Evolutionary conservation across 1,140 invertebrate genomes (phyloP).

Genomic region (Bradynema listronoti): DNA sequence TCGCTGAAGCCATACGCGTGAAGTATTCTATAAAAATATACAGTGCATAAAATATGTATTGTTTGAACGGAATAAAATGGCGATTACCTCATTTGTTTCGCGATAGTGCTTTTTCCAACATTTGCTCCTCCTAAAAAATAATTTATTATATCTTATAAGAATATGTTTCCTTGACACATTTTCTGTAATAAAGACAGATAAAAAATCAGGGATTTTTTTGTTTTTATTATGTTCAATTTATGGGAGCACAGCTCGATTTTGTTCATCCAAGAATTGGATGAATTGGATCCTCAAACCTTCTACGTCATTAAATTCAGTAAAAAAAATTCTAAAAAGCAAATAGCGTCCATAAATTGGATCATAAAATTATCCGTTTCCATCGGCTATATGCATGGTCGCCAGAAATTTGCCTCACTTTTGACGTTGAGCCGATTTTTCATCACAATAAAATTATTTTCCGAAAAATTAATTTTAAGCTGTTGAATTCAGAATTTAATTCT

Average conservation of each 20-base stretch:
- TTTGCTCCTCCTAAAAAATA: constrained; percentile 33
- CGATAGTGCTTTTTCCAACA: constrained; percentile 38
- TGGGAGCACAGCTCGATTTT: neutral
- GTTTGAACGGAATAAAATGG: neutral
- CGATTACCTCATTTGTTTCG: constrained; percentile 33
- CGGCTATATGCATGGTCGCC: too few species aligned
- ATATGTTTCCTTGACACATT: neutral
- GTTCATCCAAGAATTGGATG: neutral
- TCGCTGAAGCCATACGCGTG: constrained; percentile 42
- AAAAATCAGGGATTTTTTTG: neutral
- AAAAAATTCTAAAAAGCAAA: too few species aligned
- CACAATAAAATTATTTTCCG: too few species aligned
- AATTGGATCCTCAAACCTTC: neutral
- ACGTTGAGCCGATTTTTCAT: too few species aligned
- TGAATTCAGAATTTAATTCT: too few species aligned
- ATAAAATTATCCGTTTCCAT: too few species aligned
- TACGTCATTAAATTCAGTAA: too few species aligned
- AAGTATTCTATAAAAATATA: constrained; percentile 20
- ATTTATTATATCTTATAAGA: constrained; percentile 13
- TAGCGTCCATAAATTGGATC: too few species aligned
- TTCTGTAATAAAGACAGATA: neutral
- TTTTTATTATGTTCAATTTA: constrained; percentile 2
- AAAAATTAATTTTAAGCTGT: too few species aligned
- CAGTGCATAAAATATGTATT: too few species aligned
- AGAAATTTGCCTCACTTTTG: too few species aligned